Percentiles rank a stretch among this genome's conserved stretches.
These are phyloP conservation scores for Pheosia gnoma DNA, from an alignment of 2,888 invertebrate species.

Conservation along the genomic window DNA sequence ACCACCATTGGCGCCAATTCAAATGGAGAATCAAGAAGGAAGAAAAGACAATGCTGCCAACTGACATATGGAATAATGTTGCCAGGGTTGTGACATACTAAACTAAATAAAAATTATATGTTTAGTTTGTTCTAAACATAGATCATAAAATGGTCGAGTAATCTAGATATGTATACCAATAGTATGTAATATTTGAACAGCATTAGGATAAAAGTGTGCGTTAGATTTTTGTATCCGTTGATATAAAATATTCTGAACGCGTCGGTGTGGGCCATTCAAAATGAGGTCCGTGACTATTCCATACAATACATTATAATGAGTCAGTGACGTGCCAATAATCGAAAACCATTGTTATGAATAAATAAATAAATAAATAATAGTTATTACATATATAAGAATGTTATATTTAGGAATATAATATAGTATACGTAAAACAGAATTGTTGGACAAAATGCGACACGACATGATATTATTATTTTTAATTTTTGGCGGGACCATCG, in stretches of 20 bases:
- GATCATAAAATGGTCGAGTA: constrained; percentile 15
- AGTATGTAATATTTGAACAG: constrained; percentile 27
- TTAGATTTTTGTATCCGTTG: constrained; percentile 75
- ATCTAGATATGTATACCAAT: constrained; percentile 14
- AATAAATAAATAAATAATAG: constrained; percentile 60
- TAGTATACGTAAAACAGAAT: constrained; percentile 49
- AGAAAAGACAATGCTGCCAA: too few species aligned
- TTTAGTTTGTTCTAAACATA: constrained; percentile 1
- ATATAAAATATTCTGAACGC: constrained; percentile 72
- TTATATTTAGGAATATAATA: constrained; percentile 46
- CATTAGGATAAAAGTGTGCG: constrained; percentile 42
- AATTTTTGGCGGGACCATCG: constrained; percentile 42
- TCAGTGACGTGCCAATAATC: constrained; percentile 77
- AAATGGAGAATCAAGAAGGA: too few species aligned
- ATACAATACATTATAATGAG: constrained; percentile 50
- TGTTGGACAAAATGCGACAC: constrained; percentile 51
- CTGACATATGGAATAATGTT: too few species aligned
- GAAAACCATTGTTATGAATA: constrained; percentile 68
- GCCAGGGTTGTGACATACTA: too few species aligned
- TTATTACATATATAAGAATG: constrained; percentile 78
- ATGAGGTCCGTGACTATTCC: constrained; percentile 45
- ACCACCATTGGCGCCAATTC: too few species aligned
- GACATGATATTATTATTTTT: constrained; percentile 53
- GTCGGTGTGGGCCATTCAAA: constrained; percentile 23
- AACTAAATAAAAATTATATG: constrained; percentile 7